phyloP scores from a whole-genome alignment of 2,888 invertebrate species.

The Pycnomerus fuliginosus region DNA sequence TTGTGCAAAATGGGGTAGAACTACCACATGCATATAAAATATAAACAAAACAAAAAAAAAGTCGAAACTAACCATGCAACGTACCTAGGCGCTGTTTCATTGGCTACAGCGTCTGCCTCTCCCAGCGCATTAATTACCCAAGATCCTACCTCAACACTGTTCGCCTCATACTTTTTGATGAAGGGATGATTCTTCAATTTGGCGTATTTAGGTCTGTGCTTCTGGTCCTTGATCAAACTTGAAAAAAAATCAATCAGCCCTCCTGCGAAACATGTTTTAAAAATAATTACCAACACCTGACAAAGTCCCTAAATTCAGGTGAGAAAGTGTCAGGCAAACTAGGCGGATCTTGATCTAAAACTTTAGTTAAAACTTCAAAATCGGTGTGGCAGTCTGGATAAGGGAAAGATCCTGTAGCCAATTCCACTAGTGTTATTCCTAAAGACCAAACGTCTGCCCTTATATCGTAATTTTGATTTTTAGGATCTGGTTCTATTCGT shows the following conservation, averaged over 20 bases:
- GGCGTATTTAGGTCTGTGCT: constrained; percentile 90
- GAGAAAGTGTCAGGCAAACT: constrained; percentile 80
- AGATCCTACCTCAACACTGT: constrained; percentile 68
- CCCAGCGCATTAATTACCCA: constrained; percentile 77
- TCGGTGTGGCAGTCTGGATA: constrained; percentile 94
- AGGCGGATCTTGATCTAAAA: constrained; percentile 85
- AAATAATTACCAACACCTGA: constrained; percentile 77
- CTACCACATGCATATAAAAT: too few species aligned
- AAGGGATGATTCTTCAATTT: constrained; percentile 87
- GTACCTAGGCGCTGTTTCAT: constrained; percentile 54
- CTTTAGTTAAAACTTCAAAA: constrained; percentile 94
- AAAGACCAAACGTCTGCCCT: constrained; percentile 99
- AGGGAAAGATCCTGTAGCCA: constrained; percentile 95
- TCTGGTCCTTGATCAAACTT: constrained; percentile 94
- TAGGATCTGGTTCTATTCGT: constrained; percentile 92
- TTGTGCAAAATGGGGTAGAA: too few species aligned
- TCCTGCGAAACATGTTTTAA: background rate
- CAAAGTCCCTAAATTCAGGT: constrained; percentile 85
- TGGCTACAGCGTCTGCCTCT: constrained; percentile 48
- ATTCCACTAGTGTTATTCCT: constrained; percentile 93
- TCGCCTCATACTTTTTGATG: constrained; percentile 76
- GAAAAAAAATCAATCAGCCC: background rate
- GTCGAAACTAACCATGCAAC: constrained; percentile 53
- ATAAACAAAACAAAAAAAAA: constrained; percentile 5
- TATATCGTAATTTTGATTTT: constrained; percentile 95